Conservation (phyloP, 2,797 vertebrate species). For the Anguilla anguilla region DNA sequence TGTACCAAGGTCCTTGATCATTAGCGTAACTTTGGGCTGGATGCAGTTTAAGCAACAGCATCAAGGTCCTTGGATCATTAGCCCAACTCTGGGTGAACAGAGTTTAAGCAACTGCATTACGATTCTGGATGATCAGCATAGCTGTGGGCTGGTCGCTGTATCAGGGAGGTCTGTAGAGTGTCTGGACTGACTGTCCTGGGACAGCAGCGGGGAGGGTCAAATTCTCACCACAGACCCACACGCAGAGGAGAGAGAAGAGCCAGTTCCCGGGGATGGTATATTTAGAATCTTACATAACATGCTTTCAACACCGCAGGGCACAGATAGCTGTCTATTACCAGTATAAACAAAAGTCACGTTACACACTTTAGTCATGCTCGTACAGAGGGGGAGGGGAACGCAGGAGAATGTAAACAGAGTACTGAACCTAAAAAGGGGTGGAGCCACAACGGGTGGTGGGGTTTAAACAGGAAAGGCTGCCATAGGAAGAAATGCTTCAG, state of each 20-base stretch:
- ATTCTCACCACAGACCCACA: background rate
- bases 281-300: slow-evolving; percentile 13
- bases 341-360: background rate
- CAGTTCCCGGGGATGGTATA: background rate
- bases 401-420: background rate
- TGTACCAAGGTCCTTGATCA: background rate
- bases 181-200: background rate
- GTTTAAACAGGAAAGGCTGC: no score
- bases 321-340: background rate
- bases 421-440: background rate
- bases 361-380: background rate
- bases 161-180: background rate
- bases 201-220: background rate
- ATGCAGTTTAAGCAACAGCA: background rate
- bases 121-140: background rate
- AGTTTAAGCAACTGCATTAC: background rate
- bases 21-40: background rate
- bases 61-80: background rate
- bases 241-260: background rate
- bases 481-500: background rate
- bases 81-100: background rate
- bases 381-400: background rate
- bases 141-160: background rate
- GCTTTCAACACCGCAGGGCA: background rate
- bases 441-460: background rate